phyloP scores from a whole-genome alignment of 2,888 invertebrate species.

The Conomelus anceps region DNA sequence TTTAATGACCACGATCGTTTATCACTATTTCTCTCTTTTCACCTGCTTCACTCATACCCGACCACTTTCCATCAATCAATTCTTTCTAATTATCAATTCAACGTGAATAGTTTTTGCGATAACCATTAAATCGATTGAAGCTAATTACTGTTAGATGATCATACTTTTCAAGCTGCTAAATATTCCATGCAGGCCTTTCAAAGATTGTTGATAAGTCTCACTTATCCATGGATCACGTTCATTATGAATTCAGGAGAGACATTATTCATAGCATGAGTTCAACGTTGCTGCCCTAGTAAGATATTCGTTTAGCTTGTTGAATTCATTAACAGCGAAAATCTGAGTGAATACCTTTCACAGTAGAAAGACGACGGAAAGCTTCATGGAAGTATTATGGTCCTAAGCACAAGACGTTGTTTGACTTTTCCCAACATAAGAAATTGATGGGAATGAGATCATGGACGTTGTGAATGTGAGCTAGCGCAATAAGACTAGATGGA shows the following conservation, averaged over 20 bases:
- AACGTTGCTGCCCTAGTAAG: not conserved
- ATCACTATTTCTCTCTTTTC: not conserved
- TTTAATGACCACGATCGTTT: not conserved
- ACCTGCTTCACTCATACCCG: not conserved
- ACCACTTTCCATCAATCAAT: not conserved
- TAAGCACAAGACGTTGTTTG: not conserved
- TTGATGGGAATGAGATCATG: too few species aligned
- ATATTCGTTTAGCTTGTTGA: not conserved
- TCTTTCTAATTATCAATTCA: too few species aligned
- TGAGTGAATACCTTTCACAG: not conserved
- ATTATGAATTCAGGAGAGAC: not conserved
- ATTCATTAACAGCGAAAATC: not conserved
- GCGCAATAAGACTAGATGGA: too few species aligned
- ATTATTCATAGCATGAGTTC: not conserved
- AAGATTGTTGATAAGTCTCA: not conserved
- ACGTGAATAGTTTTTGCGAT: not conserved
- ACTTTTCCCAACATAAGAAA: too few species aligned
- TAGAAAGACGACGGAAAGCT: not conserved
- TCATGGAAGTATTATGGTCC: not conserved
- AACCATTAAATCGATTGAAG: not conserved
- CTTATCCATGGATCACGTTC: not conserved
- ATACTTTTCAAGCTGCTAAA: not conserved
- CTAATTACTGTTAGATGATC: too few species aligned
- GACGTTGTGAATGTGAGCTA: too few species aligned
- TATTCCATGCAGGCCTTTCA: not conserved